Base-by-base conservation (phyloP, 2,113 vertebrate species). In the Pelecanus crispus region DNA sequence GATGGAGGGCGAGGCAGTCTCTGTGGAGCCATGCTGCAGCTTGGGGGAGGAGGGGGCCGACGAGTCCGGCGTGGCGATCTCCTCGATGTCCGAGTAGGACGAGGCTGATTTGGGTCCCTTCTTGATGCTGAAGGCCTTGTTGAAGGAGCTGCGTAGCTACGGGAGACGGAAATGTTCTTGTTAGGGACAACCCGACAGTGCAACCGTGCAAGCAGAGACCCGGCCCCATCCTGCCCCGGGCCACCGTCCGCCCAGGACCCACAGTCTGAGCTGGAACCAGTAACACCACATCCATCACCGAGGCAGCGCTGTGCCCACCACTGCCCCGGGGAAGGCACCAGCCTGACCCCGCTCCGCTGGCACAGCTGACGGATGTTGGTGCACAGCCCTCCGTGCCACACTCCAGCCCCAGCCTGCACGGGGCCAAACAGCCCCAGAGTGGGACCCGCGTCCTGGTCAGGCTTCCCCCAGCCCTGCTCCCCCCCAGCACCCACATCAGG, bases 41-140 rank as follows among this genome's bases (percentile, higher is more conserved):
- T 99, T 99, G 21, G 99, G 99, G 38, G 99, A 99, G 13, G 99
- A 99, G 11, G 99, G 99, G 47, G 99, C 99, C 0, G 99, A 99
- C 0, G 99, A 99, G 94, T 99, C 99, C 0, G 99, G 99, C 0
- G 99, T 99, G 95, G 98, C 98, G 0, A 99, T 99, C 97, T 99
- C 99, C 97, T 99, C 99, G 1, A 99, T 99, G 95, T 99, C 99
- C 0, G 99, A 99, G 97, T 99, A 99, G 1, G 99, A 99, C 0
- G 98, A 99, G 8, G 98, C 97, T 0, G 99, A 99, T 97, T 99
- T 99, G 79, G 99, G 97, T 13, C 99, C 99, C 97, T 99, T 99
- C 97, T 99, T 99, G 94, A 99, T 99, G 96, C 98, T 99, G 98
- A 99, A 99, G 42, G 99, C 99, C 94, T 99, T 99, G 97, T 99